Evolutionary conservation across 2,888 invertebrate genomes (phyloP).

Genomic region (Cheilosia urbana): DNA sequence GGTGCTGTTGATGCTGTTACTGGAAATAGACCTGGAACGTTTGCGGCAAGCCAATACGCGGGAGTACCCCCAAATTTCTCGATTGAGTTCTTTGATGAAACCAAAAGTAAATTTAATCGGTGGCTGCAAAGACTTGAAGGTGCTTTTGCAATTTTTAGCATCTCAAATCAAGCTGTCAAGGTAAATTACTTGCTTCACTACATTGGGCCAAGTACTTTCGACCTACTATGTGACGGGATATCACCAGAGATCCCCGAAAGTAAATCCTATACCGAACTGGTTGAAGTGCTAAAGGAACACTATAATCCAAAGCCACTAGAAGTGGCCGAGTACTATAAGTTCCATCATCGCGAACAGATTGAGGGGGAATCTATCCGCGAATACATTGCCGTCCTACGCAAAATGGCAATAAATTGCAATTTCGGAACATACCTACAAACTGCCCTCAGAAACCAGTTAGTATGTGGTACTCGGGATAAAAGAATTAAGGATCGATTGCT

Average conservation of each 20-base stretch:
- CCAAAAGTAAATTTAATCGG: too few species aligned
- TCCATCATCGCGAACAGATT: neutral
- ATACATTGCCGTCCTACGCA: neutral
- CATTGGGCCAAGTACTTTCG: neutral
- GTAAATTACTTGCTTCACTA: slow-evolving; percentile 12
- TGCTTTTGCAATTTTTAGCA: slow-evolving; percentile 3
- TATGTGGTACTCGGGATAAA: neutral
- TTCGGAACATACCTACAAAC: neutral
- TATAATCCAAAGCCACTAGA: slow-evolving; percentile 14
- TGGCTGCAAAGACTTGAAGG: neutral
- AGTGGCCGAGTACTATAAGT: slow-evolving; percentile 3
- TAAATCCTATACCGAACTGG: slow-evolving; percentile 5
- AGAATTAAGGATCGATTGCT: neutral
- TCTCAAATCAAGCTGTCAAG: neutral
- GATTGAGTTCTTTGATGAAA: too few species aligned
- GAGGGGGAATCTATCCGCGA: neutral
- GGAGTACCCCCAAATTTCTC: neutral
- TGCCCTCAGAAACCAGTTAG: neutral
- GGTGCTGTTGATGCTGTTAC: neutral
- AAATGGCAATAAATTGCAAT: neutral
- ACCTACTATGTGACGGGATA: slow-evolving; percentile 5
- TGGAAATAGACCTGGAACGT: neutral
- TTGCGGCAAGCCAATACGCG: neutral
- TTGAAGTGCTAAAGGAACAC: neutral
- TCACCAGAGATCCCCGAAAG: neutral